Conservation (phyloP, 2,888 invertebrate genomes). For the Spialia ferax region DNA sequence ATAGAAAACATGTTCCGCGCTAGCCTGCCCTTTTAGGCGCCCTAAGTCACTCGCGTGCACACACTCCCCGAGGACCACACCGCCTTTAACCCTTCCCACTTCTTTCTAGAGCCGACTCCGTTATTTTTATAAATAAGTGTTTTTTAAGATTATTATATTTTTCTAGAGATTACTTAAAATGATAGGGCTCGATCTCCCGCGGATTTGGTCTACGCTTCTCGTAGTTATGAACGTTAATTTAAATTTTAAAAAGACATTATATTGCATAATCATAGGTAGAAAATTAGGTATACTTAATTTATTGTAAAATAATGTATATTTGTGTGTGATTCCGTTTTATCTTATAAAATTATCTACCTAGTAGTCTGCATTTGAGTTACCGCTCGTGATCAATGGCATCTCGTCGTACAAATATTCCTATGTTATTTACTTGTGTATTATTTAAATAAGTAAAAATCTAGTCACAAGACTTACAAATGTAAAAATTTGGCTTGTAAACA, state of each 20-base stretch:
- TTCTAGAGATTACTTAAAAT: constrained; percentile 78
- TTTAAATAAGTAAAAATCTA: constrained; percentile 83
- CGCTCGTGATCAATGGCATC: constrained; percentile 86
- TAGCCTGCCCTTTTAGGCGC: constrained; percentile 95
- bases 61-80: constrained; percentile 71
- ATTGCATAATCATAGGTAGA: constrained; percentile 62
- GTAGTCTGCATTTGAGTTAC: constrained; percentile 86
- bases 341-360: constrained; percentile 78
- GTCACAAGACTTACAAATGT: constrained; percentile 86
- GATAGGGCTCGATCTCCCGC: constrained; percentile 81
- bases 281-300: constrained; percentile 65
- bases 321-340: constrained; percentile 82
- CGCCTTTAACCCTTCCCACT: constrained; percentile 76
- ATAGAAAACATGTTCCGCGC: constrained; percentile 98
- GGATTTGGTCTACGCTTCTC: constrained; percentile 76
- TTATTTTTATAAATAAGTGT: constrained; percentile 78
- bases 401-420: constrained; percentile 87
- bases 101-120: constrained; percentile 77
- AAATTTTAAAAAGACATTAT: constrained; percentile 59
- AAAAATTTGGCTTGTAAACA: constrained; percentile 76
- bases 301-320: constrained; percentile 72
- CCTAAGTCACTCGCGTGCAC: constrained; percentile 40
- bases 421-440: constrained; percentile 84
- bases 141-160: constrained; percentile 80
- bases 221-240: constrained; percentile 49